A percentile compares a stretch with the other conserved stretches of the same genome.
phyloP scores from a whole-genome alignment of 2,888 invertebrate species.

The Schrankia costaestrigalis region DNA sequence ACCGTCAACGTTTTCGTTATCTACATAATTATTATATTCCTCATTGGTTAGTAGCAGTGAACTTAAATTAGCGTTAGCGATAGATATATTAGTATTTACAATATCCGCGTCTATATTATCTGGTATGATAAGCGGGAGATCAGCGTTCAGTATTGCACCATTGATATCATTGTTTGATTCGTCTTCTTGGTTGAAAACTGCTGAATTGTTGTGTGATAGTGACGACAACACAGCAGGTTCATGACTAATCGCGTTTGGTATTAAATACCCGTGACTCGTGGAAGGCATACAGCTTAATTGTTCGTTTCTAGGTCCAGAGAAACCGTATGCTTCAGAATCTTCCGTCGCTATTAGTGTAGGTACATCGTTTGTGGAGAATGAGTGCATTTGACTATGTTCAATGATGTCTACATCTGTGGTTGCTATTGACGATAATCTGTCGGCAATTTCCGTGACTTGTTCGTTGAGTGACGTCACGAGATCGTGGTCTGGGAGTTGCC shows the following conservation, averaged over 20 bases:
- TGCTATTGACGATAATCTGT: slow-evolving; percentile 68
- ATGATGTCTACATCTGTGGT: slow-evolving; percentile 57
- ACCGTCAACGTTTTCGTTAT: slow-evolving; percentile 39
- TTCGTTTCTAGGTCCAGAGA: slow-evolving; percentile 59
- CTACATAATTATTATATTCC: slow-evolving; percentile 60
- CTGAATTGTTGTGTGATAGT: slow-evolving; percentile 71
- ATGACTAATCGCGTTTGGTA: slow-evolving; percentile 82
- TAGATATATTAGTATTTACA: slow-evolving; percentile 79
- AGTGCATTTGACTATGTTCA: slow-evolving; percentile 59
- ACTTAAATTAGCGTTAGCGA: slow-evolving; percentile 82
- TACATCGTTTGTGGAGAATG: slow-evolving; percentile 70
- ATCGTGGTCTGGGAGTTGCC: slow-evolving; percentile 68
- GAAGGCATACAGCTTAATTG: slow-evolving; percentile 79
- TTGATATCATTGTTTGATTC: slow-evolving; percentile 42
- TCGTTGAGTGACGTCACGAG: slow-evolving; percentile 74
- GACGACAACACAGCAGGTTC: slow-evolving; percentile 79
- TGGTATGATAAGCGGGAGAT: slow-evolving; percentile 63
- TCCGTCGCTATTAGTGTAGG: slow-evolving; percentile 61
- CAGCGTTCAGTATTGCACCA: slow-evolving; percentile 49
- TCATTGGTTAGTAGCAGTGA: slow-evolving; percentile 79
- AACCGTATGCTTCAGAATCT: slow-evolving; percentile 46
- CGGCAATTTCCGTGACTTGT: slow-evolving; percentile 75
- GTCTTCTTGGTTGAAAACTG: slow-evolving; percentile 68
- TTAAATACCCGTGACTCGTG: slow-evolving; percentile 82
- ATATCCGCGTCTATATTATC: slow-evolving; percentile 68